Percentiles rank a stretch among this genome's conserved stretches.
These are phyloP conservation scores for Odontamblyopus rebecca DNA, from an alignment of 2,797 vertebrate species.

Conservation along the genomic window DNA sequence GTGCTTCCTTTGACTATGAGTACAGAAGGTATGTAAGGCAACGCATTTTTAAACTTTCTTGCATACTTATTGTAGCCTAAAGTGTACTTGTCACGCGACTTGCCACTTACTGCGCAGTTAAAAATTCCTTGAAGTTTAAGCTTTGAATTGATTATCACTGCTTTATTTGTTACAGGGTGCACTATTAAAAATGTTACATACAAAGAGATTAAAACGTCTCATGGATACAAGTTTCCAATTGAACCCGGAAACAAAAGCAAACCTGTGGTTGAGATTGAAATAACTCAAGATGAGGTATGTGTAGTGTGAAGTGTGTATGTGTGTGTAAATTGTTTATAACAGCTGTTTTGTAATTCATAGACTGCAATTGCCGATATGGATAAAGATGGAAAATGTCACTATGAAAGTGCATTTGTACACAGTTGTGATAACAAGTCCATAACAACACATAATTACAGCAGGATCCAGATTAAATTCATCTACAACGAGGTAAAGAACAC, in stretches of 20 bases:
- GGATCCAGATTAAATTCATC: not conserved
- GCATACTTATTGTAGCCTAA: not conserved
- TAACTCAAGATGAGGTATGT: not conserved
- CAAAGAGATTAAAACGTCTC: not conserved
- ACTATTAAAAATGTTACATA: not conserved
- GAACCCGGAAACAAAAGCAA: not conserved
- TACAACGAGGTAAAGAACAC: not conserved
- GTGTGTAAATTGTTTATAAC: not conserved
- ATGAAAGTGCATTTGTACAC: not conserved
- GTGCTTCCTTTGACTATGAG: not conserved
- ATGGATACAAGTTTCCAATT: not conserved
- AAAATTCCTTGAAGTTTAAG: not conserved
- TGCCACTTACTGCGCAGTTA: not conserved
- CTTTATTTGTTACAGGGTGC: not conserved
- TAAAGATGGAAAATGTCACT: rapidly evolving
- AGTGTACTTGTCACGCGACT: not conserved
- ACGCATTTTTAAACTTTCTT: not conserved
- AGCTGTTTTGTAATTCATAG: not conserved
- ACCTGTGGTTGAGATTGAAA: not conserved
- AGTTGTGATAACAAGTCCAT: not conserved
- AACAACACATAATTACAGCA: not conserved
- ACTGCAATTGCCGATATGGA: not conserved
- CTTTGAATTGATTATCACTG: not conserved
- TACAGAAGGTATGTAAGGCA: not conserved
- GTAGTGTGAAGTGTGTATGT: too few relatives aligned